These are phyloP conservation scores for Cirrhinus molitorella DNA, from an alignment of 2,797 vertebrate species.

Conservation along the genomic window DNA sequence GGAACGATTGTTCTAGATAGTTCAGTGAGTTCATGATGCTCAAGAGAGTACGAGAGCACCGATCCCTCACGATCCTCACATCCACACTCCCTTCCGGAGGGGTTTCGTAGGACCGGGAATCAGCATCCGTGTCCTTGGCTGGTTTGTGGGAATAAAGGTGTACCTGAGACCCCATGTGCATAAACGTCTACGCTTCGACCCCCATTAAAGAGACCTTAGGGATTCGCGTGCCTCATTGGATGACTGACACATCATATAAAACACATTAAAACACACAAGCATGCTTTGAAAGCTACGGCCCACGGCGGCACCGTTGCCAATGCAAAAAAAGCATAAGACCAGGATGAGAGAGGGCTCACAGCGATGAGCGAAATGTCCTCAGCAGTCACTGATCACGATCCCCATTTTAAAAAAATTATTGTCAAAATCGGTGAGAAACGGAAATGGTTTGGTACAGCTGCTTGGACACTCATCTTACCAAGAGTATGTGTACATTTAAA, in stretches of 20 bases:
- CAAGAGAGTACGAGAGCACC: slow-evolving; percentile 12
- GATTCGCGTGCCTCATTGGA: slow-evolving; percentile 40
- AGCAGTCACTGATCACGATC: slow-evolving; percentile 37
- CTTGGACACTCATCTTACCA: slow-evolving; percentile 18
- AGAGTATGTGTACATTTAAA: slow-evolving; percentile 37
- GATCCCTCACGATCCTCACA: slow-evolving; percentile 19
- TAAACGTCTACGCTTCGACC: slow-evolving; percentile 38
- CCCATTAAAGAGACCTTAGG: slow-evolving; percentile 31
- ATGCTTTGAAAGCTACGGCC: slow-evolving; percentile 54
- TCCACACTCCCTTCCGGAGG: slow-evolving; percentile 11
- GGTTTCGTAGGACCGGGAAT: slow-evolving; percentile 39
- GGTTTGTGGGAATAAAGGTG: slow-evolving; percentile 56
- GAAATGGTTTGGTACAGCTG: slow-evolving; percentile 39
- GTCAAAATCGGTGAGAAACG: slow-evolving; percentile 38
- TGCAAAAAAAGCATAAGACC: slow-evolving; percentile 34
- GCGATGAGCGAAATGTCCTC: slow-evolving; percentile 37
- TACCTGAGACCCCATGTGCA: slow-evolving; percentile 56
- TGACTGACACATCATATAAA: slow-evolving; percentile 58
- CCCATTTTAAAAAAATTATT: slow-evolving; percentile 20
- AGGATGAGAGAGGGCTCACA: neutral
- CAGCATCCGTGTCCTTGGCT: slow-evolving; percentile 56
- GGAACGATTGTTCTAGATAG: slow-evolving; percentile 26
- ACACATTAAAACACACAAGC: slow-evolving; percentile 60
- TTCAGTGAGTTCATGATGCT: slow-evolving; percentile 31
- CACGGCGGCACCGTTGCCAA: neutral